Evolutionary conservation across 2,113 vertebrate species (phyloP), one percentile per base, ranked within the genome.

Genomic region (Struthidea cinerea): DNA sequence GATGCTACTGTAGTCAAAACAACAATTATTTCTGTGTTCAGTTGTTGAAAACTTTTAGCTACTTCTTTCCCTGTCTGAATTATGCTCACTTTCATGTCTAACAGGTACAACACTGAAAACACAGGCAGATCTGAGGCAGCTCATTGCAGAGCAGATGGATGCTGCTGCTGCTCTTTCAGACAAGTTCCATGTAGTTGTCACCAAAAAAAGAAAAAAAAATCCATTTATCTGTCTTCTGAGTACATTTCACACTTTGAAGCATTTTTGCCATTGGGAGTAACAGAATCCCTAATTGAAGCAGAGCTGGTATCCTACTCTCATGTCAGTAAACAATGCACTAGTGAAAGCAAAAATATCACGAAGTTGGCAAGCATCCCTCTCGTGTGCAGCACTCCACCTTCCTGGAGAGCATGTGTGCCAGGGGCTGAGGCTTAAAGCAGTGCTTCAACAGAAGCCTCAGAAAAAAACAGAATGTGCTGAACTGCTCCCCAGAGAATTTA

Each of bases 11-110:
- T 87, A 96, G 84, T 85, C 87, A 91, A 94, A 95, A 94, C 8
- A 95, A 65, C 89, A 96, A 95, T 96, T 96, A 93, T 91, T 94
- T 92, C 87, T 71, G 64, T 71, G 88, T 73, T 95, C 44, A n/a
- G 64, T 28, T 81, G 85, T 47, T 92, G 56, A 68, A 92, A 91
- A 93, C 41, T 84, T 93, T 49, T 16, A 84, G 79, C 18, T 69
- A 11, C 69, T 92, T 91, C 71, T 71, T 63, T 23, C 12, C 52
- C 37, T 42, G 49, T 18, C 49, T 68, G 70, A 91, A 71, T 89
- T 88, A 93, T 42, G 88, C 87, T 95, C 80, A 35, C 86, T 94
- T 96, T 96, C 49, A 89, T 92, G 53, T 84, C 49, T 78, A 92
- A 90, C 69, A 90, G 71, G 53, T 84, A 78, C 41, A 55, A 88